Conservation (phyloP, 2,888 invertebrate genomes). For the Apamea monoglypha region DNA sequence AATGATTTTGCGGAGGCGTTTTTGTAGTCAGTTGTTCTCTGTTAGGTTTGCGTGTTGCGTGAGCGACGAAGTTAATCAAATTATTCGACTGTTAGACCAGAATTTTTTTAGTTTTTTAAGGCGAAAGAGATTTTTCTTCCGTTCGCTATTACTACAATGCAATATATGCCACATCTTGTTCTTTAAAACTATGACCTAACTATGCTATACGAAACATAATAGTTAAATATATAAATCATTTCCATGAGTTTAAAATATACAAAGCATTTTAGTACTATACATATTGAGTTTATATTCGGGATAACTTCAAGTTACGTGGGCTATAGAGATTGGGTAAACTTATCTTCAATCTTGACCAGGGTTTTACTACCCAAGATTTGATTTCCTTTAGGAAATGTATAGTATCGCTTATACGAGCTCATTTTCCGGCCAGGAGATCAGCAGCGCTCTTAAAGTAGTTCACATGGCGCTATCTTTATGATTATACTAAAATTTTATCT, state of each 20-base stretch:
- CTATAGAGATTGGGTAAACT: constrained; percentile 10
- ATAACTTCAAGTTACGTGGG: neutral
- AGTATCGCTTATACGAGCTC: constrained; percentile 56
- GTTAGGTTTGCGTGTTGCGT: neutral
- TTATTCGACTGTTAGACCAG: neutral
- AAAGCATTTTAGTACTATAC: neutral
- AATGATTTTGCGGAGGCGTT: constrained; percentile 13
- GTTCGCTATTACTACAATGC: neutral
- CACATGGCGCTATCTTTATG: constrained; percentile 62
- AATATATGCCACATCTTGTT: neutral
- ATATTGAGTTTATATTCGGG: neutral
- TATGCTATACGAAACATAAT: neutral
- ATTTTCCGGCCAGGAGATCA: constrained; percentile 59
- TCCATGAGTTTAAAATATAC: neutral
- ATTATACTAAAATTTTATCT: constrained; percentile 75
- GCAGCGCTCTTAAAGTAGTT: constrained; percentile 65
- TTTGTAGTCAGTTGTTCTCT: constrained; percentile 1
- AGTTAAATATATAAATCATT: neutral
- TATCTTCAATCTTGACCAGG: constrained; percentile 47
- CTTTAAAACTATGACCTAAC: neutral
- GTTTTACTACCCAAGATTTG: constrained; percentile 48
- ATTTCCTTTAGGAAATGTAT: constrained; percentile 54
- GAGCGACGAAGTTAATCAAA: neutral
- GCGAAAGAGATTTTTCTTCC: neutral
- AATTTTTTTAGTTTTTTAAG: neutral